Evolutionary conservation across 2,888 invertebrate species (phyloP), one percentile per base, ranked within the genome.

Genomic region (Nycteola revayana): DNA sequence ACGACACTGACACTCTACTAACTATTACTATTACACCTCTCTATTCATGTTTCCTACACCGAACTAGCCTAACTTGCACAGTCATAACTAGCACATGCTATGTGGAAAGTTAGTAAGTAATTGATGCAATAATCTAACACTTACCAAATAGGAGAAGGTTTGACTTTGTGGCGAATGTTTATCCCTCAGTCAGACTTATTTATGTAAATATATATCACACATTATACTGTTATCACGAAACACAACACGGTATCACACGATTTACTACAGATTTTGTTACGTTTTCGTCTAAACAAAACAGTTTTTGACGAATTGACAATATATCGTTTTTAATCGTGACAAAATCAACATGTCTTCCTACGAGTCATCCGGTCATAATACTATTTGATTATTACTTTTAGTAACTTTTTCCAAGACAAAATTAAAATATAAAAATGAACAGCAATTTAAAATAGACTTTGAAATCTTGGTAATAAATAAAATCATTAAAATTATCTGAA

Each of bases 281-380:
- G 73, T 66, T 71, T 60, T 62, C 60, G 67, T 73, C 73, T 77
- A 81, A 78, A 82, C 80, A 84, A 81, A 79, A 84, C 75, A 80
- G 71, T 81, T 77, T 75, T 75, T 74, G 78, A 81, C 75, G 79
- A 86, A 77, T 81, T 85, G 86, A 84, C 85, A 84, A 82, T 60
- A 2, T 76, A 69, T 73, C 72, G 72, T 76, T 70, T 64, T 70
- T 67, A 68, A 68, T 82, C 76, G 72, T 82, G 81, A 81, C 79
- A 76, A 70, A 84, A 75, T 79, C 85, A 87, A 87, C 83, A 87
- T 86, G 86, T 85, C 86, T 56, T 75, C 82, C 79, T 67, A 78
- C 73, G 68, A 68, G 56, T 75, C 66, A 70, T 83, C 81, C 83
- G 84, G 79, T 82, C 78, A 75, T 52, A 46, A 43, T 44, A 48